Percentiles rank a stretch among this genome's conserved stretches.
Conservation (phyloP, 2,113 vertebrate genomes). For the Malurus alboscapulatus region DNA sequence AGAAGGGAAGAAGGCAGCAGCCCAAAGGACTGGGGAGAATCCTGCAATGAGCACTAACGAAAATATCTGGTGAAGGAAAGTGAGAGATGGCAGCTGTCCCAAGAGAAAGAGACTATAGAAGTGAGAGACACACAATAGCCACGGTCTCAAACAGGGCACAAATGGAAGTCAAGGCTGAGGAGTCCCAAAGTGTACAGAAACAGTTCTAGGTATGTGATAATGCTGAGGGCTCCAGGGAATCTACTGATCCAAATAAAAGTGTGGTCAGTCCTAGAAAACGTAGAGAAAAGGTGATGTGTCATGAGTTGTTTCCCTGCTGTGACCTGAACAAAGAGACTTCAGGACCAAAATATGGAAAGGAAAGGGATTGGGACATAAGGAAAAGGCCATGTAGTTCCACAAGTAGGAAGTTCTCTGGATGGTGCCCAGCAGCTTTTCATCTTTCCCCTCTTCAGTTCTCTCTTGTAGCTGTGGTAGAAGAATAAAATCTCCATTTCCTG, state of each 20-base stretch:
- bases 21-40: background rate
- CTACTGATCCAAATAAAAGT: background rate
- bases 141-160: background rate
- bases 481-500: background rate
- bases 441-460: background rate
- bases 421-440: background rate
- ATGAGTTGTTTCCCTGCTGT: background rate
- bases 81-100: background rate
- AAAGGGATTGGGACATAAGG: background rate
- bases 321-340: background rate
- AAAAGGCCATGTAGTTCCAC: background rate
- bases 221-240: background rate
- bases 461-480: background rate
- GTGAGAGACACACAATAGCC: background rate
- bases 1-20: background rate
- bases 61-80: background rate
- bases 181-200: background rate
- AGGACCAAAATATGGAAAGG: background rate
- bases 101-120: background rate
- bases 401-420: background rate
- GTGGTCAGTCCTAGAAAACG: background rate
- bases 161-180: background rate
- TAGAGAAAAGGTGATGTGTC: background rate
- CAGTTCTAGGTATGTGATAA: background rate
- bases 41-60: background rate